Percentiles rank a stretch among this genome's conserved stretches.
phyloP scores from a whole-genome alignment of 2,888 invertebrate genomes.

The Eupithecia vulgata region DNA sequence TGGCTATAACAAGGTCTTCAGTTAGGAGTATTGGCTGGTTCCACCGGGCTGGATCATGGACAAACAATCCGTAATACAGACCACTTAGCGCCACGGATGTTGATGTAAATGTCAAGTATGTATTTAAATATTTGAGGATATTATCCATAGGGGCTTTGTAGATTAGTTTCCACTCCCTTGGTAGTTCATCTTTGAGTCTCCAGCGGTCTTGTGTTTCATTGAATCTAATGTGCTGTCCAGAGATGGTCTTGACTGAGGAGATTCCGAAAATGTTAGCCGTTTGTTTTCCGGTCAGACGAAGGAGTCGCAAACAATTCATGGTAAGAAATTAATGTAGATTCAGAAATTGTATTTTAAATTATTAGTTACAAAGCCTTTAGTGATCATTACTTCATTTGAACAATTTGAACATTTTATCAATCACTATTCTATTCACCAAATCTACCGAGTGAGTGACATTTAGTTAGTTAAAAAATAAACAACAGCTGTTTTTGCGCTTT shows the following conservation, averaged over 20 bases:
- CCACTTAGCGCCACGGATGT: constrained; percentile 51
- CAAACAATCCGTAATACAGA: constrained; percentile 65
- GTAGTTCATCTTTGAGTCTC: constrained; percentile 66
- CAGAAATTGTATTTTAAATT: background rate
- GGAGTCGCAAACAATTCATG: constrained; percentile 64
- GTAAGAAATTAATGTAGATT: background rate
- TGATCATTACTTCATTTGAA: background rate
- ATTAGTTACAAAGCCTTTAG: no score
- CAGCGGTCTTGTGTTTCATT: constrained; percentile 67
- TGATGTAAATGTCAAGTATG: constrained; percentile 68
- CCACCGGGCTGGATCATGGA: constrained; percentile 59
- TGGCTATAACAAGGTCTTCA: constrained; percentile 69
- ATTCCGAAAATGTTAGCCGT: constrained; percentile 49
- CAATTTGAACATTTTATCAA: no score
- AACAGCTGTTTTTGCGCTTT: no score
- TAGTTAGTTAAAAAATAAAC: no score
- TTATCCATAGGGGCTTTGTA: constrained; percentile 77
- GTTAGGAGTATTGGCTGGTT: constrained; percentile 66
- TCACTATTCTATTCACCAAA: no score
- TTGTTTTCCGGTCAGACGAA: constrained; percentile 51
- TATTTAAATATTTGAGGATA: constrained; percentile 59
- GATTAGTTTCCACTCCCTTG: constrained; percentile 69
- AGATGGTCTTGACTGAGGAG: constrained; percentile 52
- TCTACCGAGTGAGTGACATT: no score
- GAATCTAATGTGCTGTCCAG: constrained; percentile 67